phyloP scores from a whole-genome alignment of 2,888 invertebrate genomes.

The Urechis unicinctus region DNA sequence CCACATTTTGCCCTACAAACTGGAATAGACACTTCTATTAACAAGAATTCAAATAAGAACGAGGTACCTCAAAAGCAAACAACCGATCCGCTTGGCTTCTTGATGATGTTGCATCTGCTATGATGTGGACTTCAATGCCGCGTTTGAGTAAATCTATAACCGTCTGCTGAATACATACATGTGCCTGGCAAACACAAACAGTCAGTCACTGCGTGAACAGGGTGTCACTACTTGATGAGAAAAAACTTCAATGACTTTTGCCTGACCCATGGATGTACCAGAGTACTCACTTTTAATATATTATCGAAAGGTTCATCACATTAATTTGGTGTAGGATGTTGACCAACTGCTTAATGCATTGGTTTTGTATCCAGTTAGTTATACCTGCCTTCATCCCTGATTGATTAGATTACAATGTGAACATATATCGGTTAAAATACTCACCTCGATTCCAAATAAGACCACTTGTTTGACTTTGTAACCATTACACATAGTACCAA shows the following conservation, averaged over 20 bases:
- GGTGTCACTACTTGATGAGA: too few relatives aligned
- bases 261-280: too few relatives aligned
- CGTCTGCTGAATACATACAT: slow-evolving; percentile 60
- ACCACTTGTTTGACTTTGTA: slow-evolving; percentile 38
- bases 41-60: too few relatives aligned
- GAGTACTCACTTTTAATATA: too few relatives aligned
- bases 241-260: too few relatives aligned
- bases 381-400: too few relatives aligned
- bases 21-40: background rate
- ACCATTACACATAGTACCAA: slow-evolving; percentile 40
- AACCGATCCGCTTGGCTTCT: slow-evolving; percentile 47
- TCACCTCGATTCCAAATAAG: slow-evolving; percentile 47
- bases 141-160: slow-evolving; percentile 54
- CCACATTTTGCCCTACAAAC: too few relatives aligned
- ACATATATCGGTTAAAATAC: slow-evolving; percentile 1
- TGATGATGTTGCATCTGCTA: slow-evolving; percentile 58
- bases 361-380: too few relatives aligned
- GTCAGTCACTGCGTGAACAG: background rate
- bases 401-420: too few relatives aligned
- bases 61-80: slow-evolving; percentile 44
- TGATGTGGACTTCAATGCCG: slow-evolving; percentile 56
- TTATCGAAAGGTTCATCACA: too few relatives aligned
- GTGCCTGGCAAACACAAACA: slow-evolving; percentile 47
- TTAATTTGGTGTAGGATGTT: too few relatives aligned
- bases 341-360: too few relatives aligned